Conservation (phyloP, 92 coral and sea anemone genomes). For the Palythoa caribaeorum region DNA sequence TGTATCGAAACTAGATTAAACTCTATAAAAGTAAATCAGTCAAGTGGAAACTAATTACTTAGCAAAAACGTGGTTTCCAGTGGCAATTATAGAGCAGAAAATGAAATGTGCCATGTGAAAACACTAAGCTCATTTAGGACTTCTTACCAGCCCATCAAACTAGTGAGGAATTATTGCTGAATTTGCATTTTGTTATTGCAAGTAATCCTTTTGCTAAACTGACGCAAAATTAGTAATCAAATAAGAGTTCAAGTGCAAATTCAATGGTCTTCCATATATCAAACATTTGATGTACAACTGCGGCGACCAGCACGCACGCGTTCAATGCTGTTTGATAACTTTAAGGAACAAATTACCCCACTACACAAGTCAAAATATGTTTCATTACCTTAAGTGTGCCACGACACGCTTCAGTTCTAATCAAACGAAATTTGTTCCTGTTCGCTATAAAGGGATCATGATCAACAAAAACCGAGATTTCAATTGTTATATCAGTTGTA, state of each 20-base stretch:
- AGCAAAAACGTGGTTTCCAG: constrained; percentile 31
- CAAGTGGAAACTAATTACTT: neutral
- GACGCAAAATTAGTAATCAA: neutral
- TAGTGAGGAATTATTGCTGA: no score
- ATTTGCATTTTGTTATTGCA: neutral
- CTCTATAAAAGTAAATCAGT: neutral
- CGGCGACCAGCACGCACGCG: no score
- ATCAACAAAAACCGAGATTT: neutral
- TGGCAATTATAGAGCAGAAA: neutral
- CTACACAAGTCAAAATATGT: neutral
- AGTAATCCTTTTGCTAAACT: neutral
- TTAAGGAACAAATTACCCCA: neutral
- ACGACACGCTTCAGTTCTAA: constrained; percentile 20
- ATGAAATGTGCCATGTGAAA: neutral
- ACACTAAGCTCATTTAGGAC: neutral
- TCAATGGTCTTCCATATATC: no score
- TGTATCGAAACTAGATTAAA: neutral
- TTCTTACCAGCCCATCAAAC: neutral
- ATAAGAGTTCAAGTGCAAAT: neutral
- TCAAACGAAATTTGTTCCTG: neutral
- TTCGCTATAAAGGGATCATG: neutral
- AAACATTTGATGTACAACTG: neutral
- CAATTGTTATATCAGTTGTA: neutral
- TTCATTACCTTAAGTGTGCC: neutral
- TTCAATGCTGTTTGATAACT: neutral